These are phyloP conservation scores for Drosophila robusta DNA, from an alignment of 2,888 invertebrate species.

Conservation along the genomic window DNA sequence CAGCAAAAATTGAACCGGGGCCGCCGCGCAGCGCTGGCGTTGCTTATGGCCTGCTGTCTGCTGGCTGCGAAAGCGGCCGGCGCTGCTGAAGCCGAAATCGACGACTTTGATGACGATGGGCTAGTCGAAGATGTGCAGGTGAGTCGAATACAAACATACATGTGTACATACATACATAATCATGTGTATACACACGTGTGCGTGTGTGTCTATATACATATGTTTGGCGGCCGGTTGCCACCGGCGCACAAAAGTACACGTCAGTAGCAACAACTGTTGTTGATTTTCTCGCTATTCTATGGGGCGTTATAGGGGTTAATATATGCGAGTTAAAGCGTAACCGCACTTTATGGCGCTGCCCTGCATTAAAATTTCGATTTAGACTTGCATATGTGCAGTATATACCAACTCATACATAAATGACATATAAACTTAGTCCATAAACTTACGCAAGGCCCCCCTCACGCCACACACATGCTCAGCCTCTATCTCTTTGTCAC, in stretches of 20 bases:
- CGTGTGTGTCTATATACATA: background rate
- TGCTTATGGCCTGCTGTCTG: slow-evolving; percentile 55
- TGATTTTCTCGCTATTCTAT: background rate
- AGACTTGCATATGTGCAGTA: background rate
- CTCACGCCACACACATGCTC: background rate
- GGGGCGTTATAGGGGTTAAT: slow-evolving; percentile 35
- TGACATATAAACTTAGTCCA: slow-evolving; percentile 29
- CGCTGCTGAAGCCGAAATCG: slow-evolving; percentile 52
- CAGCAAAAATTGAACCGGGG: slow-evolving; percentile 55
- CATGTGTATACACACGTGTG: slow-evolving; percentile 1
- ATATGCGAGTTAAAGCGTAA: slow-evolving; percentile 26
- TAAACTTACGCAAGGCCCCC: slow-evolving; percentile 50
- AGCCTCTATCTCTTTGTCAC: slow-evolving; percentile 5
- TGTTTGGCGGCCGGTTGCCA: slow-evolving; percentile 38
- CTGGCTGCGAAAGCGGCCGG: slow-evolving; percentile 39
- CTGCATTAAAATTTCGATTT: slow-evolving; percentile 14
- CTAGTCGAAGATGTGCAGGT: slow-evolving; percentile 80
- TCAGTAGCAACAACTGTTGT: slow-evolving; percentile 65
- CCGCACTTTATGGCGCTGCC: slow-evolving; percentile 35
- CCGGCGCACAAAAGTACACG: slow-evolving; percentile 75
- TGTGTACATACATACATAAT: background rate
- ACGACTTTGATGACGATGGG: slow-evolving; percentile 81
- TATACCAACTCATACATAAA: background rate
- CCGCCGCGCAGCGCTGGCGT: slow-evolving; percentile 52
- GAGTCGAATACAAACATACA: slow-evolving; percentile 37